Base-by-base conservation (phyloP, 2,888 invertebrate genomes). In the Sturmia bella region DNA sequence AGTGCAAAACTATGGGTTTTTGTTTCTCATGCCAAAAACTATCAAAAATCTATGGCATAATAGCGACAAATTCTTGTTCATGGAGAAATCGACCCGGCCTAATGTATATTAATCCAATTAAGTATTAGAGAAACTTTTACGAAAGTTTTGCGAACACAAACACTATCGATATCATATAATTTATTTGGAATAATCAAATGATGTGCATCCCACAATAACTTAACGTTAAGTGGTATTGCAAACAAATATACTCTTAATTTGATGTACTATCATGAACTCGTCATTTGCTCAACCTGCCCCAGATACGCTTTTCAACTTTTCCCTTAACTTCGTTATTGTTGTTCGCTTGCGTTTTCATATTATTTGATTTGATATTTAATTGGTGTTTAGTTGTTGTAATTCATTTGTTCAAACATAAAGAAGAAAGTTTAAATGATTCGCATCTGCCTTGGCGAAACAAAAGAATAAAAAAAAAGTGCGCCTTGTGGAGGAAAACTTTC, bases 311-410 rank as follows among this genome's bases (percentile, higher is more conserved):
- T 2, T 45, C 37, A 57, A 56, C 48, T 57, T 64, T 41, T 3
- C 27, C 15, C 27, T 32, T 32, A 64, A 41, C 17, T 75, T 66
- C 15, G 37, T 45, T 19, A 45, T 45, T 24, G 15, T 56, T 37
- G 45, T 64, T 45, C 48, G 24, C 19, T 68, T 69, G 19, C 61
- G 17, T 75, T 59, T 61, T 45, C 52, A 24, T 64, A 57, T 74
- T 78, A 68, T 74, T 64, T 78, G 43, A 77, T 74, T 82, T 70
- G 70, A 66, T 80, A 80, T 76, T 76, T 80, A 80, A 82, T 82
- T 82, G 74, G 64, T 78, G 74, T 78, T 82, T 82, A 74, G 77
- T 78, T 82, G 63, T 74, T 78, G 66, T 73, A 77, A 73, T 80
- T 80, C 61, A 24, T 68, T 81, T 81, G 76, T 77, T 81, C 17